Evolutionary conservation across 2,113 vertebrate genomes (phyloP), one percentile per base, ranked within the genome.

Genomic region (Plestiodon gilberti): DNA sequence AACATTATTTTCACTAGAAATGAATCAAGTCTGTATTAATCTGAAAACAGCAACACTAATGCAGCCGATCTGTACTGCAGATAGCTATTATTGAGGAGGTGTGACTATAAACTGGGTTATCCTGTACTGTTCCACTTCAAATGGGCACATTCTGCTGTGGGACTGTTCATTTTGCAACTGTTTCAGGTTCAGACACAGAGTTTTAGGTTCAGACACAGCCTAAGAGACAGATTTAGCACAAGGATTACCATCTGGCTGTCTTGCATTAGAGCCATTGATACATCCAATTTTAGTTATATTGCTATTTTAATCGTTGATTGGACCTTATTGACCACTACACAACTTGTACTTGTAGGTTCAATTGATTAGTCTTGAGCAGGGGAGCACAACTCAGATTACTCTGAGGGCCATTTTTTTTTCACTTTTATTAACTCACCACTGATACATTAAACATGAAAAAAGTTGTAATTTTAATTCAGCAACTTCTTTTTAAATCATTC

Each of bases 21-120:
- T 0, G 0, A 76, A 40, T 13, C 33, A 33, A 2, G 33, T 77
- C 81, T 89, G 88, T 70, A 86, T 77, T 33, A 86, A 52, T 10
- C 20, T 71, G 69, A 30, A 88, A 81, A 74, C 78, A 62, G 87
- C 61, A 28, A 28, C 15, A 69, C 25, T 28, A 75, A 75, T 81
- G 13, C 40, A 40, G n/a, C 23, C 57, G 23, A 17, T 57, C 33
- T 38, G 13, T 52, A 33, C 15, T 64, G 33, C 17, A 2, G 18
- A 74, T 55, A 59, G 57, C 2, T 74, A 15, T 10, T 14, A 28
- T 55, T 74, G 18, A 59, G n/a, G 13, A 1, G 23, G 14, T 57
- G 15, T 55, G 7, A 73, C 38, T 74, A n/a, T 11, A 57, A 6
- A 35, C 38, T 64, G 23, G 61, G 55, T 15, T 78, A 70, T 40